A percentile compares a stretch with the other conserved stretches of the same genome.
phyloP scores from a whole-genome alignment of 2,113 vertebrate genomes.

The Dendropsophus ebraccatus region DNA sequence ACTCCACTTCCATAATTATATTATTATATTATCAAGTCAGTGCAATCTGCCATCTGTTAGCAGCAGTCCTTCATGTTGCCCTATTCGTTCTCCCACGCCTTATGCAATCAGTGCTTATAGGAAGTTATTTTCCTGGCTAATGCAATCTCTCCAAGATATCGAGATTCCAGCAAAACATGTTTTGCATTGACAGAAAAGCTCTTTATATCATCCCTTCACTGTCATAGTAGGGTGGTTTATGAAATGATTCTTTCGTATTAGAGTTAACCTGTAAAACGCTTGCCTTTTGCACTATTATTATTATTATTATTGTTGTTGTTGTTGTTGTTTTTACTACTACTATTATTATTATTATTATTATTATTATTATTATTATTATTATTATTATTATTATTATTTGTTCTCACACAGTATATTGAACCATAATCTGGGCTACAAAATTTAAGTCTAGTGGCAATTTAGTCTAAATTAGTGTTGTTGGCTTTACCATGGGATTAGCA shows the following conservation, averaged over 20 bases:
- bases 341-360: no score
- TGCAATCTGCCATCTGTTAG: constrained; percentile 59
- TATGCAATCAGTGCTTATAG: constrained; percentile 58
- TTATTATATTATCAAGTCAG: neutral
- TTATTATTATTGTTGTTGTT: no score
- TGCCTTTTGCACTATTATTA: no score
- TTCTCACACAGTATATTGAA: no score
- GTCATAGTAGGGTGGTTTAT: neutral
- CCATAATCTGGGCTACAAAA: no score
- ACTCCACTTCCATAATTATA: constrained; percentile 39
- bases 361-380: no score
- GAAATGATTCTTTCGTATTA: neutral
- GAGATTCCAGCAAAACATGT: constrained; percentile 12
- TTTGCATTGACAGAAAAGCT: neutral
- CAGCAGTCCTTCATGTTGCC: constrained; percentile 18
- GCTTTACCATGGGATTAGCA: no score
- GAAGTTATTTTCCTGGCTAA: neutral
- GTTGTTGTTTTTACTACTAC: no score
- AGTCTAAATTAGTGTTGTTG: no score
- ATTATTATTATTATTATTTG: no score
- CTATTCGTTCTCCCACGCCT: constrained; percentile 31
- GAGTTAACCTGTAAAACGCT: no score
- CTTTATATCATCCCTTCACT: neutral
- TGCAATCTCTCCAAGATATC: neutral
- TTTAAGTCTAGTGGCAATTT: no score